phyloP scores from a whole-genome alignment of 2,797 vertebrate genomes.

The Vultur gryphus region DNA sequence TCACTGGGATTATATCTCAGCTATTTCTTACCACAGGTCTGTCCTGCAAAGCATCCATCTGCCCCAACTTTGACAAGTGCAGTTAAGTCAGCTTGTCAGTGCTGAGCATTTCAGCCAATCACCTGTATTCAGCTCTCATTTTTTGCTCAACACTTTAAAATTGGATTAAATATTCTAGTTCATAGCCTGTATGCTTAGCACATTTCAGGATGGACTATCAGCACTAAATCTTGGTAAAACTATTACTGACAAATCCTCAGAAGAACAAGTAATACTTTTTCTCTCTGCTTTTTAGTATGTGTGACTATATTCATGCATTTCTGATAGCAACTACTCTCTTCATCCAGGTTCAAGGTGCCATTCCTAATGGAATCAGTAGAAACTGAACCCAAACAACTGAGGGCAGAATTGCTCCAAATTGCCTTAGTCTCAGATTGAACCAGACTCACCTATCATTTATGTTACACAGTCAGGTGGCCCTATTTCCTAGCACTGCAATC shows the following conservation, averaged over 20 bases:
- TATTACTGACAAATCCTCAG: not conserved
- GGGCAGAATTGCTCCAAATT: slow-evolving; percentile 3
- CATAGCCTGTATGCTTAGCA: not conserved
- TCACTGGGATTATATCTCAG: not conserved
- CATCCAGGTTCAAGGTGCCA: not conserved
- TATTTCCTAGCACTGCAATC: not conserved
- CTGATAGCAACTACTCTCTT: not conserved
- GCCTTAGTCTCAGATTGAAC: not conserved
- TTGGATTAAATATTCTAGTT: not conserved
- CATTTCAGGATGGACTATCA: not conserved
- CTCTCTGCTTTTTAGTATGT: not conserved
- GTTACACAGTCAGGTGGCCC: not conserved
- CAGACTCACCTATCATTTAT: not conserved
- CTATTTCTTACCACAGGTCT: not conserved
- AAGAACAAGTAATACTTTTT: not conserved
- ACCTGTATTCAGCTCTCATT: not conserved
- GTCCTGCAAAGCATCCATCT: not conserved
- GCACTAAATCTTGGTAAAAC: not conserved
- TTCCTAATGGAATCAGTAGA: not conserved
- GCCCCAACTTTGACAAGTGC: not conserved
- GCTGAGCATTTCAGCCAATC: not conserved
- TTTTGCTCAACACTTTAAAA: not conserved
- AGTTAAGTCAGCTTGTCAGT: not conserved
- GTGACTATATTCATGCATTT: not conserved
- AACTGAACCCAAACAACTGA: not conserved